Evolutionary conservation across 2,888 invertebrate genomes (phyloP).

Genomic region (Tenodera sinensis): DNA sequence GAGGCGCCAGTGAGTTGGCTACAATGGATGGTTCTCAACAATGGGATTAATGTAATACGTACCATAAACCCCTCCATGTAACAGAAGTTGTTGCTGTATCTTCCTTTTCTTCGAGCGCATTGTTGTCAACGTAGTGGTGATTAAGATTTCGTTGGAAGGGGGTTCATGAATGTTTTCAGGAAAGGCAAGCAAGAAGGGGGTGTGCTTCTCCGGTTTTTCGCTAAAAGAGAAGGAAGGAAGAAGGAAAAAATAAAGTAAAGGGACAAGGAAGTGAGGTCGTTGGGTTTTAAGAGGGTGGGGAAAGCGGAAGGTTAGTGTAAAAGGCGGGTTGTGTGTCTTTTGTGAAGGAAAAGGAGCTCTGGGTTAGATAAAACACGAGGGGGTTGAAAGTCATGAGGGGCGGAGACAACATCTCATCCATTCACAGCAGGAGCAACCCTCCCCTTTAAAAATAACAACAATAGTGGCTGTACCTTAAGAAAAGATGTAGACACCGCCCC

Average conservation of each 20-base stretch:
- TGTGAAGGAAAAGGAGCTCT: conserved; percentile 2
- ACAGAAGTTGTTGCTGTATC: conserved; percentile 6
- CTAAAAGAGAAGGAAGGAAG: neutral
- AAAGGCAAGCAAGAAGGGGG: neutral
- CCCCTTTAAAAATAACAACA: neutral
- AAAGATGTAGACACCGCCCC: neutral
- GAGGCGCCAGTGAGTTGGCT: neutral
- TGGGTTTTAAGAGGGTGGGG: conserved; percentile 13
- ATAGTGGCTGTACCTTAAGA: neutral
- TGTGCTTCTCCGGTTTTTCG: neutral
- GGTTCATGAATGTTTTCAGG: neutral
- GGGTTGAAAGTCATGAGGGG: neutral
- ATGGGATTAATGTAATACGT: conserved; percentile 6
- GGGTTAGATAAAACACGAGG: conserved; percentile 13
- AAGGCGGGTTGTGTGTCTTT: conserved; percentile 1
- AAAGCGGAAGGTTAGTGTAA: neutral
- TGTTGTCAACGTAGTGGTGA: conserved; percentile 16
- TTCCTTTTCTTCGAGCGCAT: conserved; percentile 15
- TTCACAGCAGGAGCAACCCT: neutral
- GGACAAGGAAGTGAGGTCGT: conserved; percentile 16
- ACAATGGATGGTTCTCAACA: conserved; percentile 10
- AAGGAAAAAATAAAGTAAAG: conserved; percentile 1
- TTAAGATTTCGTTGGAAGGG: conserved; percentile 18
- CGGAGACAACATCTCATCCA: neutral
- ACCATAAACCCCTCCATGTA: neutral